These are phyloP conservation scores for Meganola albula DNA, from an alignment of 2,888 invertebrate species.

Conservation along the genomic window DNA sequence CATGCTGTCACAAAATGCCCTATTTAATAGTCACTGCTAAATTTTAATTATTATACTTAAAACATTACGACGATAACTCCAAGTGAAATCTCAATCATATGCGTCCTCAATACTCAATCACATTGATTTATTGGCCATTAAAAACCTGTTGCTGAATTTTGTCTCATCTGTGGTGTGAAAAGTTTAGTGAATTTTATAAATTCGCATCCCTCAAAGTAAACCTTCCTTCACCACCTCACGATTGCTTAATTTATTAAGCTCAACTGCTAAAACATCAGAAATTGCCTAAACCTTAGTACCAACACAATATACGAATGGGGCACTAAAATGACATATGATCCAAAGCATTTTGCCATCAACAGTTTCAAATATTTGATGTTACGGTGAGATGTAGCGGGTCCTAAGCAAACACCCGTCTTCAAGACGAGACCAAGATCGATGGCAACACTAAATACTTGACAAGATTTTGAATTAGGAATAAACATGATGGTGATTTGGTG, in stretches of 20 bases:
- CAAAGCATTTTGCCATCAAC: slow-evolving; percentile 49
- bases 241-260: neutral
- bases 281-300: slow-evolving; percentile 14
- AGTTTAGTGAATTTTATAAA: too few relatives aligned
- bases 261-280: slow-evolving; percentile 4
- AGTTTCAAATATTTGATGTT: slow-evolving; percentile 62
- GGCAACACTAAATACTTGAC: slow-evolving; percentile 25
- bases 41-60: too few relatives aligned
- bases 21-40: too few relatives aligned
- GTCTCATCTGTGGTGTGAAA: too few relatives aligned
- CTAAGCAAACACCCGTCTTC: slow-evolving; percentile 42
- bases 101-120: too few relatives aligned
- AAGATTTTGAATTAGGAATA: slow-evolving; percentile 27
- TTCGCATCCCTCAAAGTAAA: neutral
- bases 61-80: too few relatives aligned
- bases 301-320: slow-evolving; percentile 21
- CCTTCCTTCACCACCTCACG: neutral
- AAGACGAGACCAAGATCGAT: slow-evolving; percentile 30
- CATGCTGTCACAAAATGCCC: too few relatives aligned
- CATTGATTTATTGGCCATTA: too few relatives aligned
- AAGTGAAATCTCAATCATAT: too few relatives aligned
- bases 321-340: slow-evolving; percentile 38
- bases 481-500: too few relatives aligned
- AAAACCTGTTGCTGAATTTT: too few relatives aligned
- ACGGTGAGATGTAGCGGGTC: slow-evolving; percentile 34